phyloP scores from a whole-genome alignment of 2,113 vertebrate species.

The Otolemur garnettii region DNA sequence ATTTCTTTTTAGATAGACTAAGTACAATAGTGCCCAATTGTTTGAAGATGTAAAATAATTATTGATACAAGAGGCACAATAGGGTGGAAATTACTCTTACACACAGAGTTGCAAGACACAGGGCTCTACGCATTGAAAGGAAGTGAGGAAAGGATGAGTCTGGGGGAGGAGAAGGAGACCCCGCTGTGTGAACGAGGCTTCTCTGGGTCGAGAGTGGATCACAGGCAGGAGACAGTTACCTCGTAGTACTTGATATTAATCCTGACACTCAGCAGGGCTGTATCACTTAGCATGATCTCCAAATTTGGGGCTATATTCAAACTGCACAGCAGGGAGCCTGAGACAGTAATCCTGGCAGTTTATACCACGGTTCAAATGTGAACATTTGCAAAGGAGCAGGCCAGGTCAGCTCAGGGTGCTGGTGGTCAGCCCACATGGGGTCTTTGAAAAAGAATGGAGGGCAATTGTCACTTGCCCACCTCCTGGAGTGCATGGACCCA shows the following conservation, averaged over 20 bases:
- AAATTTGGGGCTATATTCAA: not conserved
- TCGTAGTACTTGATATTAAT: not conserved
- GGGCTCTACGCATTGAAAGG: not conserved
- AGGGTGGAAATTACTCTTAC: not conserved
- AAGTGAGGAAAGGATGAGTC: not conserved
- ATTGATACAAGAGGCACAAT: not conserved
- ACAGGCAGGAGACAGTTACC: not conserved
- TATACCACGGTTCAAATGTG: not conserved
- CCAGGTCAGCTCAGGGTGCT: not conserved
- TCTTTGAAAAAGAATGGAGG: not conserved
- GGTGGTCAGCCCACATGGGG: rapidly evolving
- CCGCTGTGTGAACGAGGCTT: not conserved
- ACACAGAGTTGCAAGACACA: not conserved
- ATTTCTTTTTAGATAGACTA: not conserved
- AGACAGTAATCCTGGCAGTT: not conserved
- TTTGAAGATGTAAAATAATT: slow-evolving; percentile 39
- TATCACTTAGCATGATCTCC: not conserved
- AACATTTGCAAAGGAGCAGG: not conserved
- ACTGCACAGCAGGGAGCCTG: not conserved
- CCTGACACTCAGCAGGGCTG: not conserved
- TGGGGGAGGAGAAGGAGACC: not conserved
- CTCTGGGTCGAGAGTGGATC: not conserved
- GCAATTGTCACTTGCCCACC: not conserved
- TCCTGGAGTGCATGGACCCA: not conserved
- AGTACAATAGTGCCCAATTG: not conserved